These are phyloP conservation scores for Geotrupes spiniger DNA, from an alignment of 2,888 invertebrate genomes.

Conservation along the genomic window DNA sequence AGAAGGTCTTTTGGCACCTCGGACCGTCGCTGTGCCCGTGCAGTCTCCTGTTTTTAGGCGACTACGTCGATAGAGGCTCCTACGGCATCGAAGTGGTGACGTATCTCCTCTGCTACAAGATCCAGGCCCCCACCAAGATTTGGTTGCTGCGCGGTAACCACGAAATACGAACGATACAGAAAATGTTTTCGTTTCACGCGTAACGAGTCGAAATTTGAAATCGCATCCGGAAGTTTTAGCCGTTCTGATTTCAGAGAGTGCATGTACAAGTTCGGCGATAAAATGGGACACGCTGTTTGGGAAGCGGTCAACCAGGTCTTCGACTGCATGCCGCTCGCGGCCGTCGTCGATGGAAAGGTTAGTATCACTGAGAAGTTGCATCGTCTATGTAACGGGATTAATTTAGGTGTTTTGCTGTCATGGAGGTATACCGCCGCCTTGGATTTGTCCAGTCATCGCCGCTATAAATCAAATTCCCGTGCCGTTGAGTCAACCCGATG, in stretches of 20 bases:
- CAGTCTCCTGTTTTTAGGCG: slow-evolving; percentile 68
- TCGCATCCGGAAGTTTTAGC: neutral
- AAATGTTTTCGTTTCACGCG: slow-evolving; percentile 70
- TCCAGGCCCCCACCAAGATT: slow-evolving; percentile 63
- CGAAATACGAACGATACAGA: slow-evolving; percentile 71
- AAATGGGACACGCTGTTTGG: slow-evolving; percentile 64
- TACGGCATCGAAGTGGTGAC: slow-evolving; percentile 67
- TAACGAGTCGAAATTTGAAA: slow-evolving; percentile 40
- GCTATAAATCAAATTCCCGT: slow-evolving; percentile 66
- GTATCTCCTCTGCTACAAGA: slow-evolving; percentile 68
- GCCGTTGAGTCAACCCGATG: slow-evolving; percentile 63
- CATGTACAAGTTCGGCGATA: slow-evolving; percentile 63
- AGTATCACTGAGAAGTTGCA: neutral
- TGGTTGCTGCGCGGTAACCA: slow-evolving; percentile 70
- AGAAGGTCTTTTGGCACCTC: slow-evolving; percentile 66
- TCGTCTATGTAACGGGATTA: neutral
- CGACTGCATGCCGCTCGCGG: slow-evolving; percentile 70
- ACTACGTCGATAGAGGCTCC: slow-evolving; percentile 73
- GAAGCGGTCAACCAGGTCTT: slow-evolving; percentile 68
- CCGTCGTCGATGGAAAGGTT: slow-evolving; percentile 69
- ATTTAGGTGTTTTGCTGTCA: slow-evolving; percentile 72
- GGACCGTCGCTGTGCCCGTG: slow-evolving; percentile 64
- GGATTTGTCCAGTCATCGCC: slow-evolving; percentile 60
- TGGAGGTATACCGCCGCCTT: slow-evolving; percentile 73
- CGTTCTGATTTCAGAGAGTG: slow-evolving; percentile 59